Evolutionary conservation across 2,113 vertebrate genomes (phyloP).

Genomic region (Apteryx mantelli): DNA sequence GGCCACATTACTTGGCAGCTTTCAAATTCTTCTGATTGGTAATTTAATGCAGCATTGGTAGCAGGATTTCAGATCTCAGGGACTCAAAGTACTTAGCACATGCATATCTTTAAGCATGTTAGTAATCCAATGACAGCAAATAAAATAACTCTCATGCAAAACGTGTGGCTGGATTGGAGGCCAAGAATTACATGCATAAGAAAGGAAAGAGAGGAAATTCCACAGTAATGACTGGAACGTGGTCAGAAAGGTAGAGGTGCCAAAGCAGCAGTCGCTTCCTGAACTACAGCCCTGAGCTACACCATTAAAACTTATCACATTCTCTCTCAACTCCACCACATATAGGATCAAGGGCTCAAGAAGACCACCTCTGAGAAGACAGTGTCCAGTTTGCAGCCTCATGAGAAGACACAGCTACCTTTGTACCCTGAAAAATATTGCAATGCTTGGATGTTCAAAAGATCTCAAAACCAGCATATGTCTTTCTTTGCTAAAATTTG

Average conservation of each 20-base stretch:
- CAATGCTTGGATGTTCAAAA: background rate
- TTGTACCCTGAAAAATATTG: background rate
- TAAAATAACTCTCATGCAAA: background rate
- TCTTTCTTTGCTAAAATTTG: slow-evolving; percentile 11
- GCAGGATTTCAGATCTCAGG: background rate
- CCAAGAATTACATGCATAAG: background rate
- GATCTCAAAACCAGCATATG: background rate
- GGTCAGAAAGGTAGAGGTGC: background rate
- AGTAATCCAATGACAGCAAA: background rate
- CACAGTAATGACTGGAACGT: background rate
- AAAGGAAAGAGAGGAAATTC: slow-evolving; percentile 25
- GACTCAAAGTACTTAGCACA: background rate
- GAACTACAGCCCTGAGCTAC: background rate
- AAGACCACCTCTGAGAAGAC: background rate
- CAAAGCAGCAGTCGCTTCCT: background rate
- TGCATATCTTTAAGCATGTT: background rate
- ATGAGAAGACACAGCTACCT: background rate
- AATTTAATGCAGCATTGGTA: background rate
- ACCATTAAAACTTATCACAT: background rate
- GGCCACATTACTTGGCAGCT: background rate
- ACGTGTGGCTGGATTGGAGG: background rate
- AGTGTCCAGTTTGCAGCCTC: background rate
- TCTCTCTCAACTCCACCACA: background rate
- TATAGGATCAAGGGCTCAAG: background rate
- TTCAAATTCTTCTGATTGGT: background rate